A percentile compares a stretch with the other conserved stretches of the same genome.
Evolutionary conservation across 92 coral and sea anemone genomes (phyloP).

Genomic region (Muricea muricata): DNA sequence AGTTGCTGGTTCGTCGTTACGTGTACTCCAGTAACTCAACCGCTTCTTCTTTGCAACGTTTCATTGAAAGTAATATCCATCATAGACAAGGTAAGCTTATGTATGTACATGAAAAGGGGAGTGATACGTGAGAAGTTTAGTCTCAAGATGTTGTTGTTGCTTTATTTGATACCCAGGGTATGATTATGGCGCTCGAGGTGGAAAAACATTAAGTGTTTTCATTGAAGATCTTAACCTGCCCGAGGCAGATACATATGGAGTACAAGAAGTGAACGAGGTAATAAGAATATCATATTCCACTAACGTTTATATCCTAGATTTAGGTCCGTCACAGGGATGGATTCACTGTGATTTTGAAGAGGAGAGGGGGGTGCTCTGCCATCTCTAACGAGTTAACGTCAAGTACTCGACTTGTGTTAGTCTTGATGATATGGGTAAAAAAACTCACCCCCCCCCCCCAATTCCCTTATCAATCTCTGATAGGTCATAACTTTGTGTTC

Average conservation of each 20-base stretch:
- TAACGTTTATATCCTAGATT: too few relatives aligned
- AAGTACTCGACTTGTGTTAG: too few relatives aligned
- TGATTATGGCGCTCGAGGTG: slow-evolving; percentile 96
- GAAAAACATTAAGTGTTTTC: slow-evolving; percentile 84
- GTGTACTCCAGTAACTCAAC: slow-evolving; percentile 95
- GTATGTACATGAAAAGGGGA: not conserved
- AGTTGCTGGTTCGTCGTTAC: slow-evolving; percentile 87
- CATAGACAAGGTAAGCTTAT: slow-evolving; percentile 89
- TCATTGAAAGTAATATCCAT: slow-evolving; percentile 86
- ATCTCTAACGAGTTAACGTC: too few relatives aligned
- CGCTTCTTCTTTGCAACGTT: slow-evolving; percentile 84
- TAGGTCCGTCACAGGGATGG: not conserved
- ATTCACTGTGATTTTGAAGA: too few relatives aligned
- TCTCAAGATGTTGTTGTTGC: not conserved
- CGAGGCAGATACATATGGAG: slow-evolving; percentile 77
- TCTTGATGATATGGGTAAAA: too few relatives aligned
- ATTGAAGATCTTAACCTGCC: slow-evolving; percentile 95
- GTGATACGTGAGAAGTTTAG: too few relatives aligned
- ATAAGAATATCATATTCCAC: not conserved
- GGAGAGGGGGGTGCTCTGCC: too few relatives aligned
- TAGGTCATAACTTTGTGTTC: not conserved
- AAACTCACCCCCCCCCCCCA: too few relatives aligned
- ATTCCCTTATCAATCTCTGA: too few relatives aligned
- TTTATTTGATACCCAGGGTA: slow-evolving; percentile 80
- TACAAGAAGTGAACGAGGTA: slow-evolving; percentile 93